These are phyloP conservation scores for Tauraco hartlaubi DNA, from an alignment of 2,797 vertebrate genomes.

Conservation along the genomic window DNA sequence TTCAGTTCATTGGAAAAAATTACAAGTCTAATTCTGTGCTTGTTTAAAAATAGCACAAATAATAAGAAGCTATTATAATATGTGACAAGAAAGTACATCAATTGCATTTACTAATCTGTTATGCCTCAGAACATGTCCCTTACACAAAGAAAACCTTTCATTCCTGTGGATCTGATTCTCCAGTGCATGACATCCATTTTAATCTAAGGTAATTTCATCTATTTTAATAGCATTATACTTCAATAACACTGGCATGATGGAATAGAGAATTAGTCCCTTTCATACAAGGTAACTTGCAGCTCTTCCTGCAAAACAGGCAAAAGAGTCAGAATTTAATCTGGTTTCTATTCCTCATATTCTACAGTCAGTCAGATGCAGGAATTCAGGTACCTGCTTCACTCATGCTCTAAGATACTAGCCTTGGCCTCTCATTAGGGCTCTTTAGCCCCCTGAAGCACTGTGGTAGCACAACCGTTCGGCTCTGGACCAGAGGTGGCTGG, in stretches of 20 bases:
- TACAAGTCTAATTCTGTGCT: background rate
- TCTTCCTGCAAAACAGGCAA: background rate
- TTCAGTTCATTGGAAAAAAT: background rate
- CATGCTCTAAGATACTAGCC: background rate
- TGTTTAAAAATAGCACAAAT: conserved; percentile 53
- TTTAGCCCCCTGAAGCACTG: background rate
- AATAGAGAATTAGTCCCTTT: background rate
- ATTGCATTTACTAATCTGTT: conserved; percentile 35
- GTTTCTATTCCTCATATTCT: background rate
- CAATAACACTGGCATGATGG: background rate
- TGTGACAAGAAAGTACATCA: conserved; percentile 1
- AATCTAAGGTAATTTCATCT: background rate
- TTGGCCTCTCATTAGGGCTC: background rate
- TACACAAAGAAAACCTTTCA: conserved; percentile 16
- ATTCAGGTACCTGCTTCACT: background rate
- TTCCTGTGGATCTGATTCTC: background rate
- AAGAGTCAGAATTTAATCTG: background rate
- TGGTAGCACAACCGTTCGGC: rapidly evolving
- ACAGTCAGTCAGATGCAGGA: background rate
- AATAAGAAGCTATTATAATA: conserved; percentile 17
- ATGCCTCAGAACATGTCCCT: background rate
- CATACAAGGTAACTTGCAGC: background rate
- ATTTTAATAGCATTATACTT: background rate
- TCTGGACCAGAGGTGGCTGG: no score
- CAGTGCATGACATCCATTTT: background rate